Evolutionary conservation across 1,140 invertebrate species (phyloP).

Genomic region (Drosophila truncata): DNA sequence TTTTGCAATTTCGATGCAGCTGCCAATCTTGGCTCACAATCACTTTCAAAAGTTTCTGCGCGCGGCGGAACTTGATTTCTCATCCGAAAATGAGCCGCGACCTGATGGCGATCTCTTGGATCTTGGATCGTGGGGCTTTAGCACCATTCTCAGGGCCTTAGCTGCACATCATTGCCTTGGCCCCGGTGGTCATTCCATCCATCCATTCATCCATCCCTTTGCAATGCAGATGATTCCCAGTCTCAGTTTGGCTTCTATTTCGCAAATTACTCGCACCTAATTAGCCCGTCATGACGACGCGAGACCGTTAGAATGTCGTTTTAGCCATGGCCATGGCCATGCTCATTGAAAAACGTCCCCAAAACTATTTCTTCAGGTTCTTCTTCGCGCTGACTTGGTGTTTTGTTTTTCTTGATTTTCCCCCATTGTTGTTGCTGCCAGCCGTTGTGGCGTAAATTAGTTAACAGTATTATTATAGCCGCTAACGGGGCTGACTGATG

Average conservation of each 20-base stretch:
- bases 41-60: conserved; percentile 62
- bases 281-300: conserved; percentile 56
- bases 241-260: conserved; percentile 24
- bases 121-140: conserved; percentile 22
- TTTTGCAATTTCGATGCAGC: conserved; percentile 65
- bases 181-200: background rate
- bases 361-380: conserved; percentile 44
- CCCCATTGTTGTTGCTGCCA: conserved; percentile 29
- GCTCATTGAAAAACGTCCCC: conserved; percentile 68
- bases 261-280: conserved; percentile 66
- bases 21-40: conserved; percentile 65
- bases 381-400: conserved; percentile 61
- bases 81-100: conserved; percentile 33
- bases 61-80: conserved; percentile 41
- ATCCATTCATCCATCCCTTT: conserved; percentile 3
- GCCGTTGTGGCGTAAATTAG: conserved; percentile 69
- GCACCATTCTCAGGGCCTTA: conserved; percentile 59
- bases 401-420: conserved; percentile 57
- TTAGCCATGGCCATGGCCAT: conserved; percentile 46
- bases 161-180: conserved; percentile 34
- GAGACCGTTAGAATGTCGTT: conserved; percentile 62
- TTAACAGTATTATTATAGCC: conserved; percentile 79
- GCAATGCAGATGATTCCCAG: conserved; percentile 60
- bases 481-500: conserved; percentile 73
- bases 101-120: conserved; percentile 14